Percentiles rank a stretch among this genome's conserved stretches.
Conservation (phyloP, 2,888 invertebrate species). For the Aromia moschata region DNA sequence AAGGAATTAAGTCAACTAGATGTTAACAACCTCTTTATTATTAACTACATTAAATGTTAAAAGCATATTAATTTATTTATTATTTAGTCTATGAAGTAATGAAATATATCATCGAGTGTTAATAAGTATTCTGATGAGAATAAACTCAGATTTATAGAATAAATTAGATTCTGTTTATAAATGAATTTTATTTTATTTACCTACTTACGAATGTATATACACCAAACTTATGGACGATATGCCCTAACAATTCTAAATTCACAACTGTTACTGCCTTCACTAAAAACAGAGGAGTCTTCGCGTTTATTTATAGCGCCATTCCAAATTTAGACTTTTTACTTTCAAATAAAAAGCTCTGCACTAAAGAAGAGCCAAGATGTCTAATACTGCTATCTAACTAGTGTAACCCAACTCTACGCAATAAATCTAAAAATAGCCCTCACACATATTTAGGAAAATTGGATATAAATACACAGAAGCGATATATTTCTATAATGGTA, state of each 20-base stretch:
- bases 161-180: background rate
- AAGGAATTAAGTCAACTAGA: slow-evolving; percentile 11
- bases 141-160: no score
- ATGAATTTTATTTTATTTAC: background rate
- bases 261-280: slow-evolving; percentile 38
- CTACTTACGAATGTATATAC: slow-evolving; percentile 29
- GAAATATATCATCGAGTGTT: background rate
- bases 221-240: slow-evolving; percentile 28
- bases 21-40: slow-evolving; percentile 14
- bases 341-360: slow-evolving; percentile 31
- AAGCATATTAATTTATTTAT: background rate
- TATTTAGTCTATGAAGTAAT: background rate
- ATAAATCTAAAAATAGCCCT: slow-evolving; percentile 30
- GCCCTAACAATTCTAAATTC: slow-evolving; percentile 31
- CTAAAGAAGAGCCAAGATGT: slow-evolving; percentile 32
- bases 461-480: slow-evolving; percentile 6
- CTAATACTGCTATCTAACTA: slow-evolving; percentile 46
- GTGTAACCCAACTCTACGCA: slow-evolving; percentile 28
- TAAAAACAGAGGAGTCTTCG: slow-evolving; percentile 45
- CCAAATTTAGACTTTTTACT: slow-evolving; percentile 53
- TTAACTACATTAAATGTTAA: background rate
- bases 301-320: slow-evolving; percentile 52
- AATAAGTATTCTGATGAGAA: background rate
- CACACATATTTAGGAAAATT: slow-evolving; percentile 25
- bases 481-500: background rate